Base-by-base conservation (phyloP, 2,113 vertebrate genomes). In the Chlorodrepanis virens region DNA sequence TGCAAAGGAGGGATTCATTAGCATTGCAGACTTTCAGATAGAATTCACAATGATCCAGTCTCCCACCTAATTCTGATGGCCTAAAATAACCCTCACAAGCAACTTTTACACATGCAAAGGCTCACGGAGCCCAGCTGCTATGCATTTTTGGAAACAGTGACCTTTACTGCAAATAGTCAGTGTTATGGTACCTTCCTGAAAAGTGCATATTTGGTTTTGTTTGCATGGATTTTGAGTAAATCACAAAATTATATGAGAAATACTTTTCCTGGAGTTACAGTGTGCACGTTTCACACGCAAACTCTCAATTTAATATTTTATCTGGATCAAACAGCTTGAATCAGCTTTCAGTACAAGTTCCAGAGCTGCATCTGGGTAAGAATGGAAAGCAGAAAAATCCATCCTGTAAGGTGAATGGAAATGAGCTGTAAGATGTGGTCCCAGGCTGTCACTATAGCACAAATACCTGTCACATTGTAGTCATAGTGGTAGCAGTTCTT, bases 401-500 rank as follows among this genome's bases (percentile, higher is more conserved):
- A 33, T 72, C 37, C 71, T 64, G 31, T 29, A 42, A 63, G 14
- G 17, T 21, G 18, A 85, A 31, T 29, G 52, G 31, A 85, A 83
- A 18, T 10, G 31, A 76, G 9, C 17, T 25, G 6, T 6, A 63
- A 79, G 19, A 24, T 12, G 15, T 3, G 72, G 24, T 83, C 17
- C 37, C 27, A 64, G 15, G 31, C 35, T 68, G 31, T 24, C 59
- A 31, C 33, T 44, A 24, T 11, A 63, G 11, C 44, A 60, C 45
- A 87, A 69, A 78, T 98, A 99, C 99, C 99, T 98, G 99, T 99
- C 95, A 99, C 98, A 49, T 99, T 99, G 97, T 99, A 99, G 91
- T 99, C 98, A 95, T 99, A 99, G 97, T 99, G 99, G 97, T 98
- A 99, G 91, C 99, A 99, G 98, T 99, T 99, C 95, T 98, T 99